Percentiles rank a stretch among this genome's conserved stretches.
Conservation (phyloP, 92 coral and sea anemone genomes). For the Porites cylindrica region DNA sequence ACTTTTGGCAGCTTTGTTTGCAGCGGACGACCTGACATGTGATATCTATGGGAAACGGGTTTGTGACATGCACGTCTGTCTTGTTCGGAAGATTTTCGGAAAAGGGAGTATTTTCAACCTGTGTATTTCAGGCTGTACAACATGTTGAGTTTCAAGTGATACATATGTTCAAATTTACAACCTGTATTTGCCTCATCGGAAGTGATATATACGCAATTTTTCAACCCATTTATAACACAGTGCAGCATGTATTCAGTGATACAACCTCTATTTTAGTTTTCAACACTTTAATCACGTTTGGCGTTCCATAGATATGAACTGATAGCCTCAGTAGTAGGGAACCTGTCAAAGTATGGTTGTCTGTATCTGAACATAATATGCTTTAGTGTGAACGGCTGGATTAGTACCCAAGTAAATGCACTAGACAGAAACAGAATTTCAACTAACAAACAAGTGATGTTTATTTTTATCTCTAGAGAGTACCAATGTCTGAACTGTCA, state of each 20-base stretch:
- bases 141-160: background rate
- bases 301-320: background rate
- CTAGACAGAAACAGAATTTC: too few relatives aligned
- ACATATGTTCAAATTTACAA: background rate
- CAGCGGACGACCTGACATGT: background rate
- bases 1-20: too few relatives aligned
- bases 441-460: too few relatives aligned
- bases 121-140: slow-evolving; percentile 7
- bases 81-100: slow-evolving; percentile 23
- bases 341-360: too few relatives aligned
- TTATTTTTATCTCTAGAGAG: too few relatives aligned
- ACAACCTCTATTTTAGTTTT: slow-evolving; percentile 27
- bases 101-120: slow-evolving; percentile 6
- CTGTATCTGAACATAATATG: too few relatives aligned
- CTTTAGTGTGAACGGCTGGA: too few relatives aligned
- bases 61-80: background rate
- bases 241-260: slow-evolving; percentile 5
- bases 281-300: slow-evolving; percentile 13
- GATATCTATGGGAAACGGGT: background rate
- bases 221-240: slow-evolving; percentile 11
- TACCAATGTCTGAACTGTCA: too few relatives aligned
- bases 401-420: too few relatives aligned
- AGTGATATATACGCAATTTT: background rate
- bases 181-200: too few relatives aligned
- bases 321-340: too few relatives aligned